Percentiles rank a stretch among this genome's conserved stretches.
Evolutionary conservation across 30 jellyfish, hydroid and myxozoan genomes (phyloP).

Genomic region (Nemopilema nomurai): DNA sequence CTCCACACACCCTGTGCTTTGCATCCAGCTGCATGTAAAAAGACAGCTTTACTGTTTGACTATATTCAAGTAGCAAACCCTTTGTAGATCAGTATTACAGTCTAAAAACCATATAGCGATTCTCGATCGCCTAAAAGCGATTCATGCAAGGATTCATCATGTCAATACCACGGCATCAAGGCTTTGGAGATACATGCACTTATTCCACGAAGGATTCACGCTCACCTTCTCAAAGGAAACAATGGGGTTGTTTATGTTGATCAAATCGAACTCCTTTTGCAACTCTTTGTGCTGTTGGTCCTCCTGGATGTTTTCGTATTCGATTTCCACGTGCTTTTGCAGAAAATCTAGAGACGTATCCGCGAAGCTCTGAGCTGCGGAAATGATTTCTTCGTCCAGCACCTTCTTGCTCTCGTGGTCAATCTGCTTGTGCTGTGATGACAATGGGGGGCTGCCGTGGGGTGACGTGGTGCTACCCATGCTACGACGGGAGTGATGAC

Average conservation of each 20-base stretch:
- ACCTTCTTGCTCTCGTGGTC: constrained; percentile 27
- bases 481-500: constrained; percentile 47
- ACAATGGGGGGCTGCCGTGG: constrained; percentile 44
- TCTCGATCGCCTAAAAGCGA: too few relatives aligned
- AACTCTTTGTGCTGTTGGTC: constrained; percentile 33
- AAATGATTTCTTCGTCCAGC: constrained; percentile 8
- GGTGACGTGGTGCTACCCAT: constrained; percentile 32
- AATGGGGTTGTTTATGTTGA: constrained; percentile 80
- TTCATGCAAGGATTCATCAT: too few relatives aligned
- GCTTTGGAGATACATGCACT: too few relatives aligned
- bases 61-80: too few relatives aligned
- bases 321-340: constrained; percentile 17
- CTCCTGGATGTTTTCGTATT: constrained; percentile 21
- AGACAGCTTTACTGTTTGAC: too few relatives aligned
- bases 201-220: neutral
- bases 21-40: constrained; percentile 76
- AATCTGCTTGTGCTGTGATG: constrained; percentile 33
- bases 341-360: constrained; percentile 1
- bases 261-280: constrained; percentile 87
- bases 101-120: too few relatives aligned
- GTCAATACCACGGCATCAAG: too few relatives aligned
- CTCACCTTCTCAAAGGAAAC: constrained; percentile 82
- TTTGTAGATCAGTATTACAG: too few relatives aligned
- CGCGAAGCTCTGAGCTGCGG: neutral
- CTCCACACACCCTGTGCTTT: constrained; percentile 77